These are phyloP conservation scores for Sycobia sp. DNA, from an alignment of 1,140 invertebrate genomes.

Conservation along the genomic window DNA sequence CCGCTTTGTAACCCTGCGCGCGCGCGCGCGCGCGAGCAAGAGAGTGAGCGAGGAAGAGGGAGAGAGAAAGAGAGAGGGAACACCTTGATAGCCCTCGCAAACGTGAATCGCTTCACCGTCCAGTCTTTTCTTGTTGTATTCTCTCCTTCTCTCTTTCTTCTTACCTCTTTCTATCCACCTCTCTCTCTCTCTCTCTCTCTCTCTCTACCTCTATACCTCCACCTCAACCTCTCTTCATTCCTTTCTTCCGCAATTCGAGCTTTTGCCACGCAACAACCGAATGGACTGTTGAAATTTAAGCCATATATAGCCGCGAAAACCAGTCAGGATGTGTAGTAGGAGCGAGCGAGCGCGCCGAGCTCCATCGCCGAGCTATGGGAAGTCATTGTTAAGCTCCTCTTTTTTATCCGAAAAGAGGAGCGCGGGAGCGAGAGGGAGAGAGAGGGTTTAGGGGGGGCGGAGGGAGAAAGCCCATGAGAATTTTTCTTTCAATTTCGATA, in stretches of 20 bases:
- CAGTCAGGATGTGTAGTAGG: slow-evolving; percentile 9
- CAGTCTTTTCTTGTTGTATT: slow-evolving; percentile 23
- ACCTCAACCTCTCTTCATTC: slow-evolving; percentile 25
- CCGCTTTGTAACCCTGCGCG: slow-evolving; percentile 22
- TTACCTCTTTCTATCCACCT: slow-evolving; percentile 1
- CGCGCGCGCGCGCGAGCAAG: too few species aligned
- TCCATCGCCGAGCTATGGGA: slow-evolving; percentile 34
- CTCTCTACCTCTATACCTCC: background rate
- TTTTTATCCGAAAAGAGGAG: too few species aligned
- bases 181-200: slow-evolving; percentile 15
- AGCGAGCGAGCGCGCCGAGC: too few species aligned
- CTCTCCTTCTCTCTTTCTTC: slow-evolving; percentile 14
- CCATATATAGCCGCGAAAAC: slow-evolving; percentile 24
- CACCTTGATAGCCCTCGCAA: slow-evolving; percentile 39
- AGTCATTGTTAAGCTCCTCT: slow-evolving; percentile 28
- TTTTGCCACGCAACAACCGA: slow-evolving; percentile 27
- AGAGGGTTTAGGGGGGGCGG: too few species aligned
- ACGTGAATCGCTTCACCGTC: slow-evolving; percentile 11
- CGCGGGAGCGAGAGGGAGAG: too few species aligned
- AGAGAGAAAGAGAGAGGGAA: too few species aligned
- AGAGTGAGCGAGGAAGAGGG: too few species aligned
- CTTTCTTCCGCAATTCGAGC: slow-evolving; percentile 21
- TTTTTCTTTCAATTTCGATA: slow-evolving; percentile 10
- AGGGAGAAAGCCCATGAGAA: too few species aligned
- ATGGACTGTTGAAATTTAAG: slow-evolving; percentile 29